A percentile compares a stretch with the other conserved stretches of the same genome.
These are phyloP conservation scores for Cheirogaleus medius DNA, from an alignment of 2,113 vertebrate genomes.

Conservation along the genomic window DNA sequence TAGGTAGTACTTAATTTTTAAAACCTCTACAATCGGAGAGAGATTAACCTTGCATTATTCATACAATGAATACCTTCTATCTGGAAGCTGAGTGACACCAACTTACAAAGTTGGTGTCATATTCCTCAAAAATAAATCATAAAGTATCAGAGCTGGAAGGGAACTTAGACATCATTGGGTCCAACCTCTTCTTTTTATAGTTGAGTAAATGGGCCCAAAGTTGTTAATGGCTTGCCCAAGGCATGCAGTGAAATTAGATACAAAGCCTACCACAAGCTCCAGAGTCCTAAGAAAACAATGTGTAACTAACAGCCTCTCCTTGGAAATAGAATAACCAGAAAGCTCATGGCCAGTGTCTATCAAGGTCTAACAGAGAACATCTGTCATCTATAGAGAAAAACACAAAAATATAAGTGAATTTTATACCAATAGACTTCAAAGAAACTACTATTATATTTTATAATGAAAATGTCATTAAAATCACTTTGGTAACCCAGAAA, in stretches of 20 bases:
- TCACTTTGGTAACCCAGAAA: constrained; percentile 19
- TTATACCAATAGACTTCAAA: background rate
- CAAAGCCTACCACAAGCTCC: constrained; percentile 4
- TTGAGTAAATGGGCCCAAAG: background rate
- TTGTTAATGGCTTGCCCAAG: background rate
- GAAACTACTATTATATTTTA: background rate
- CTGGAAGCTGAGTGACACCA: background rate
- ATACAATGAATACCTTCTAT: background rate
- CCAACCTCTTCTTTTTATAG: background rate
- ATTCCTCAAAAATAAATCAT: background rate
- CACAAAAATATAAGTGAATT: background rate
- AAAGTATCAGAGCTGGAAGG: background rate
- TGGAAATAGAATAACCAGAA: background rate
- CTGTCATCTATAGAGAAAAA: background rate
- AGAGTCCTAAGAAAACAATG: background rate
- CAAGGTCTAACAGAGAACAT: background rate
- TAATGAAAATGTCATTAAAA: constrained; percentile 4
- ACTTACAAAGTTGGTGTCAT: background rate
- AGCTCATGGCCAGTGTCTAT: background rate
- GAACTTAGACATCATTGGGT: background rate
- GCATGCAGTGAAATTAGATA: background rate
- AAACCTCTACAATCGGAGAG: background rate
- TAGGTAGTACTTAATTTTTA: background rate
- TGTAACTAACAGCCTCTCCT: background rate
- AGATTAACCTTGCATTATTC: background rate